These are phyloP conservation scores for Mesitornis unicolor DNA, from an alignment of 2,113 vertebrate species.

Conservation along the genomic window DNA sequence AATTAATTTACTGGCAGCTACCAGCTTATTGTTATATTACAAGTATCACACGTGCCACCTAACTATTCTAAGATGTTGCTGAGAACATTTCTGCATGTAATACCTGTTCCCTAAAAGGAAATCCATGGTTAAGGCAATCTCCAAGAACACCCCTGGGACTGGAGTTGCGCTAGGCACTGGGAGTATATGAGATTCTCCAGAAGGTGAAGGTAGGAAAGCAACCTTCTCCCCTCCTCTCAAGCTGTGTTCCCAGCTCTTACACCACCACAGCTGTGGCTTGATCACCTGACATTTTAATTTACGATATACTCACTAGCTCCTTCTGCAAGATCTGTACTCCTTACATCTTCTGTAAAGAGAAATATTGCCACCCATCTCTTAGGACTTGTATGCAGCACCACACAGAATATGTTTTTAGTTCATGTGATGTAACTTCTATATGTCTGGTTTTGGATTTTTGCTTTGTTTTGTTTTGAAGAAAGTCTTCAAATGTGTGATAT, in stretches of 20 bases:
- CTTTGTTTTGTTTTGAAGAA: background rate
- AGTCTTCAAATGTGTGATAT: background rate
- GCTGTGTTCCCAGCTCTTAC: background rate
- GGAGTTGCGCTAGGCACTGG: background rate
- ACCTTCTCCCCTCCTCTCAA: fast-evolving
- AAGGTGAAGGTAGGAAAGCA: fast-evolving
- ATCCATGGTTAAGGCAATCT: background rate
- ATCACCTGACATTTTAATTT: background rate
- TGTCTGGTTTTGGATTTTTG: too few species aligned
- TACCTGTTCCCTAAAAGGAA: background rate
- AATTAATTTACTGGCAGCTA: background rate
- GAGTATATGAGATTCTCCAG: background rate
- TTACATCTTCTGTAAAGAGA: background rate
- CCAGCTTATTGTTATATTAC: background rate
- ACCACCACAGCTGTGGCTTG: background rate
- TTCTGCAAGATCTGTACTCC: background rate
- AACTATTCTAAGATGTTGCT: background rate
- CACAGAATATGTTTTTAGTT: background rate
- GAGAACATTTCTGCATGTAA: background rate
- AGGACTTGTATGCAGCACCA: background rate
- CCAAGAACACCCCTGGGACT: background rate
- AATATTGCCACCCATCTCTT: background rate
- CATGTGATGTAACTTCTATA: background rate
- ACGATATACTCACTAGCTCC: background rate
- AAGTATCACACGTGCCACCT: background rate